Base-by-base conservation (phyloP, 2,113 vertebrate genomes). In the Epinephelus fuscoguttatus region DNA sequence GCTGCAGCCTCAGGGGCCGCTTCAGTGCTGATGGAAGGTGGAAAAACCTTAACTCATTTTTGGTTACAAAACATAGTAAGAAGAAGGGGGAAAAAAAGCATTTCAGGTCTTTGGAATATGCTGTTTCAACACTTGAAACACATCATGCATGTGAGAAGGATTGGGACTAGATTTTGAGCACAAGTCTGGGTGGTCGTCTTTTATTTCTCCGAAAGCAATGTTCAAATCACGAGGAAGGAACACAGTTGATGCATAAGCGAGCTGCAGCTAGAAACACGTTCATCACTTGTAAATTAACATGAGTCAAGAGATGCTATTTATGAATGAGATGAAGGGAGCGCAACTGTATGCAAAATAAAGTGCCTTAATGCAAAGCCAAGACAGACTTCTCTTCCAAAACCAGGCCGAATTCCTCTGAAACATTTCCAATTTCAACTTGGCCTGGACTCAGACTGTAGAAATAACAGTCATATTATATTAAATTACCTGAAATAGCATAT, bases 1-100 rank as follows among this genome's bases (percentile, higher is more conserved):
- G 84, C 74, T 73, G 62, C 55, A 71, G 91, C 91, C 91, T 82
- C 70, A 21, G 88, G 91, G 89, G 85, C 74, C 49, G 3, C 57
- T 64, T 73, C 40, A 56, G 52, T 77, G 75, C 55, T 78, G 84
- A 88, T 71, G 62, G 63, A 80, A 81, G 57, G 50, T 68, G 85
- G 79, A 91, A 92, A 90, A 92, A 81, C 23, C 17, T 53, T 67
- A 60, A 73, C 45, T 70, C 40, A 70, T 71, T 81, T 79, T 62
- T 13, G 71, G 50, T 64, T 82, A 59, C 30, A 80, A 84, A 92
- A 77, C 52, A 52, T 40, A 70, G 56, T 17, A 56, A 74, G 14
- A 27, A 56, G 17, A 23, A 40, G 12, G n/a, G n/a, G n/a, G 14
- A 25, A 57, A 78, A 47, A 68, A 33, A 12, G 13, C 4, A 66